Evolutionary conservation across 92 coral and sea anemone species (phyloP).

Genomic region (Chrysogorgia sp.): DNA sequence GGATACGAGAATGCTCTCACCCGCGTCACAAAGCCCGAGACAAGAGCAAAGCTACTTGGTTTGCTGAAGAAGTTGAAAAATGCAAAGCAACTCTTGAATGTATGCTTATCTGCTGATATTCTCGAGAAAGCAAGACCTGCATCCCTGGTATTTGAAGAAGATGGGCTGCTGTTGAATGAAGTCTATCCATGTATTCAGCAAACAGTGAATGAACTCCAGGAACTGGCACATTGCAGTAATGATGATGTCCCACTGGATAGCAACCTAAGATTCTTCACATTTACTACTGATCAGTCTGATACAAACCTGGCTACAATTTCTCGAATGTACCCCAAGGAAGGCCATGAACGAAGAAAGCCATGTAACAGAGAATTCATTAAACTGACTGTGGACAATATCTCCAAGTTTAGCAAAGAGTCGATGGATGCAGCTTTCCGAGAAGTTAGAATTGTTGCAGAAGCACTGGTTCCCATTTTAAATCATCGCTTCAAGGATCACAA

Average conservation of each 20-base stretch:
- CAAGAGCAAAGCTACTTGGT: not conserved
- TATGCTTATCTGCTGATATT: not conserved
- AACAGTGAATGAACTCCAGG: not conserved
- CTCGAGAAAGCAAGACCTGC: not conserved
- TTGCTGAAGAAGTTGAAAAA: not conserved
- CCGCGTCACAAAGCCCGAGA: not conserved
- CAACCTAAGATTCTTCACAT: not conserved
- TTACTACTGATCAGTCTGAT: not conserved
- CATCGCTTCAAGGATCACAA: not conserved
- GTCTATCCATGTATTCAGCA: not conserved
- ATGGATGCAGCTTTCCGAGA: not conserved
- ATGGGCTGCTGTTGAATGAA: not conserved
- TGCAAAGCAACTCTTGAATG: not conserved
- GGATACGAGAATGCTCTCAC: not conserved
- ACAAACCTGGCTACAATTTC: not conserved
- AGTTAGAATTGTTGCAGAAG: not conserved
- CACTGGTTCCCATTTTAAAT: not conserved
- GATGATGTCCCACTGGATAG: conserved; percentile 4
- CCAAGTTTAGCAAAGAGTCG: not conserved
- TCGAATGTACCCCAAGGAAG: not conserved
- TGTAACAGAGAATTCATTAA: not conserved
- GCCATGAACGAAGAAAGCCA: conserved; percentile 5
- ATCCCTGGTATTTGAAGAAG: conserved; percentile 8
- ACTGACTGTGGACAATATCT: not conserved
- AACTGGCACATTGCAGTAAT: not conserved